Evolutionary conservation across 2,888 invertebrate genomes (phyloP).

Genomic region (Trileptium ribeirensis): DNA sequence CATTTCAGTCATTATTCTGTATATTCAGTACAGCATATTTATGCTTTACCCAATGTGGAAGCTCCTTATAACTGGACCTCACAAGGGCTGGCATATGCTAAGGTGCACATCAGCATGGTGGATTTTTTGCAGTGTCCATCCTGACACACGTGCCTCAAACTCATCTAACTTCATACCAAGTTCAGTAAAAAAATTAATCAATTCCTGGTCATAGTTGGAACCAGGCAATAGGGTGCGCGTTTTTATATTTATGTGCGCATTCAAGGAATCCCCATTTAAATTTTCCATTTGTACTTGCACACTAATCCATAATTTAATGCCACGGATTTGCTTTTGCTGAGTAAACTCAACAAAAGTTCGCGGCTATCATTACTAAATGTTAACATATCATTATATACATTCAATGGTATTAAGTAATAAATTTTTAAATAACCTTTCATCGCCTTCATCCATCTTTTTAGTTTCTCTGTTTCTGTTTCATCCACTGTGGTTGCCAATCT

Average conservation of each 20-base stretch:
- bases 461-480: neutral
- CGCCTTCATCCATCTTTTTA: neutral
- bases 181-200: neutral
- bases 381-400: neutral
- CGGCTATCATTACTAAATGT: neutral
- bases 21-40: neutral
- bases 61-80: neutral
- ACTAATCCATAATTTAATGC: conserved; percentile 3
- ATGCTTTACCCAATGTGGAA: neutral
- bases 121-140: too few relatives aligned
- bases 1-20: neutral
- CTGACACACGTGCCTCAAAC: neutral
- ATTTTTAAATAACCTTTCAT: neutral
- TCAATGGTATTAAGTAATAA: neutral
- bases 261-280: neutral
- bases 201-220: neutral
- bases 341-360: neutral
- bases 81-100: too few relatives aligned
- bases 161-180: neutral
- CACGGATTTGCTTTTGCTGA: neutral
- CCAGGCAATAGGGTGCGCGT: neutral
- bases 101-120: too few relatives aligned
- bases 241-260: neutral
- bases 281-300: neutral
- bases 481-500: too few relatives aligned